Evolutionary conservation across 2,797 vertebrate genomes (phyloP).

Genomic region (Mus caroli): DNA sequence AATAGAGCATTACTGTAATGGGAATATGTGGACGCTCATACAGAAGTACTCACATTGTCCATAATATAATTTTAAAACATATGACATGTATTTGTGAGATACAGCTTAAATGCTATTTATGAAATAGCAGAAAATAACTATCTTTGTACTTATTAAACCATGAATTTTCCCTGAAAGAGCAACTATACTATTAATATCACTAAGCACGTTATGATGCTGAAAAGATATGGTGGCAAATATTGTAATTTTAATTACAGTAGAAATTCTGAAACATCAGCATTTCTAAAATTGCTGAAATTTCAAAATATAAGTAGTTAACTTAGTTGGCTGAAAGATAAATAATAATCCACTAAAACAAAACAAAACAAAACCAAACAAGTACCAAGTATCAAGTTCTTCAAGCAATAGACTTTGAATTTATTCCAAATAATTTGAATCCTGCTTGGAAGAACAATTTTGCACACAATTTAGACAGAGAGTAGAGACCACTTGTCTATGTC

Average conservation of each 20-base stretch:
- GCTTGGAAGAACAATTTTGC: not conserved
- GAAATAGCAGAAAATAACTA: conserved; percentile 1
- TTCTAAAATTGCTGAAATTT: conserved; percentile 76
- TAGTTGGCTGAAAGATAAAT: conserved; percentile 22
- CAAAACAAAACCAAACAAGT: not conserved
- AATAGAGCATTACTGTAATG: not conserved
- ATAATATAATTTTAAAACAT: conserved; percentile 29
- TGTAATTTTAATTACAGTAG: conserved; percentile 71
- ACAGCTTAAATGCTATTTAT: conserved; percentile 52
- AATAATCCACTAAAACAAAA: conserved; percentile 62
- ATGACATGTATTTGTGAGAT: not conserved
- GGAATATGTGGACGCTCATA: not conserved
- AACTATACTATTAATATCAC: conserved; percentile 83
- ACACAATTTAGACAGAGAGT: not conserved
- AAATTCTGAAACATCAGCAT: conserved; percentile 71
- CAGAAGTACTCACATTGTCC: not conserved
- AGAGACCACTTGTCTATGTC: not conserved
- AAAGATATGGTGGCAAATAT: conserved; percentile 80
- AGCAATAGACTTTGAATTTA: conserved; percentile 57
- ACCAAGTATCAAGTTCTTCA: conserved; percentile 47
- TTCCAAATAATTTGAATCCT: not conserved
- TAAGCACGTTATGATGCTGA: conserved; percentile 74
- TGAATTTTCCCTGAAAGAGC: conserved; percentile 70
- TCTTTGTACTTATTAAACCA: conserved; percentile 45
- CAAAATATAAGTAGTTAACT: conserved; percentile 61